Evolutionary conservation across 2,797 vertebrate genomes (phyloP).

Genomic region (Nasua narica): DNA sequence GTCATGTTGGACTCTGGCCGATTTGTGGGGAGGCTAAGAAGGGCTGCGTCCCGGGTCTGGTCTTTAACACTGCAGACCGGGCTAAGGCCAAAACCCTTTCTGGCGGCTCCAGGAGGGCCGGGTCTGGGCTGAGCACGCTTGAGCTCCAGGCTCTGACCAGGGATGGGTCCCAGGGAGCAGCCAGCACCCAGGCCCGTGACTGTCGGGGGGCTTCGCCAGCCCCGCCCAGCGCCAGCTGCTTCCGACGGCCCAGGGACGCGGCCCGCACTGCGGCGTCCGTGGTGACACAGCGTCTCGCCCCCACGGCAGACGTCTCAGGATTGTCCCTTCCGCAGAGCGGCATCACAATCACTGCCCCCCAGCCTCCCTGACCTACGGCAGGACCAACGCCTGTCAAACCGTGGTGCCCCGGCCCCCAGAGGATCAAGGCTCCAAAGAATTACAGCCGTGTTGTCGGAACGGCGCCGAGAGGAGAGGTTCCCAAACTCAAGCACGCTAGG

Average conservation of each 20-base stretch:
- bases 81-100: not conserved
- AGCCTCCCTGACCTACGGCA: fast-evolving
- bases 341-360: not conserved
- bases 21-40: not conserved
- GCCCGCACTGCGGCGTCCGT: fast-evolving
- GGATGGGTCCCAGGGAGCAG: not conserved
- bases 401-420: not conserved
- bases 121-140: not conserved
- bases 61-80: not conserved
- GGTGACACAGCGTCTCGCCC: too few relatives aligned
- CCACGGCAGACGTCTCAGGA: not conserved
- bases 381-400: fast-evolving
- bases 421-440: not conserved
- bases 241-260: fast-evolving
- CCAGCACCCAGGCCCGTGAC: fast-evolving
- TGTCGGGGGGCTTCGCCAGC: too few relatives aligned
- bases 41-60: not conserved
- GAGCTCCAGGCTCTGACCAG: not conserved
- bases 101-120: fast-evolving
- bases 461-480: not conserved
- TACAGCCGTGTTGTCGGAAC: fast-evolving
- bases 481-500: fast-evolving
- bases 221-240: too few relatives aligned
- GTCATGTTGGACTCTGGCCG: not conserved
- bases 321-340: fast-evolving